phyloP scores from a whole-genome alignment of 2,797 vertebrate genomes.

The Sebastiscus albofasciatus region DNA sequence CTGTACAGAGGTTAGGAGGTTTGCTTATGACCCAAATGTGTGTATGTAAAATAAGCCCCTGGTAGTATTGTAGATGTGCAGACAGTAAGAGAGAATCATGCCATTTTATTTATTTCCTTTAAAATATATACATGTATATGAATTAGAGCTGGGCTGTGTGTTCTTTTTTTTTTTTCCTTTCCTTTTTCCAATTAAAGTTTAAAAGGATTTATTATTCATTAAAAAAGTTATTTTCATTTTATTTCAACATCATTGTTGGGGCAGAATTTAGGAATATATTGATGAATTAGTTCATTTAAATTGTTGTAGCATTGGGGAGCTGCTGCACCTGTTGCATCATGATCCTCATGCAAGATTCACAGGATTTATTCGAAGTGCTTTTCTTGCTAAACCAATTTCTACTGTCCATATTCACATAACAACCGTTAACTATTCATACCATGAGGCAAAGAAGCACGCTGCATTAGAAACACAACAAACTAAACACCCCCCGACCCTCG shows the following conservation, averaged over 20 bases:
- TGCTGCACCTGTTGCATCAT: not conserved
- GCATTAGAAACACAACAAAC: too few species aligned
- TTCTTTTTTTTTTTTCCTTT: not conserved
- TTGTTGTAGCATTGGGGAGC: not conserved
- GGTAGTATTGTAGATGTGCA: not conserved
- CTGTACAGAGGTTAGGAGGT: not conserved
- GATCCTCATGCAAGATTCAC: too few species aligned
- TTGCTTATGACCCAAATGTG: not conserved
- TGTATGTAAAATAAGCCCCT: not conserved
- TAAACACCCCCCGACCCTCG: too few species aligned
- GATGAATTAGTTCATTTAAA: not conserved
- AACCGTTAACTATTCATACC: too few species aligned
- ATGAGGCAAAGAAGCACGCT: too few species aligned
- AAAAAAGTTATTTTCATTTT: not conserved
- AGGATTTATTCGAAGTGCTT: too few species aligned
- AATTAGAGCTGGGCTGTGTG: too few species aligned
- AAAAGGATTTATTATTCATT: not conserved
- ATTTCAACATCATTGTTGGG: not conserved
- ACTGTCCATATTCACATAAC: too few species aligned
- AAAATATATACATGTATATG: too few species aligned
- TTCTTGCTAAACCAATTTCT: too few species aligned
- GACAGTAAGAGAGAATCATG: not conserved
- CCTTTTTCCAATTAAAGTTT: not conserved
- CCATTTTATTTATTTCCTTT: not conserved
- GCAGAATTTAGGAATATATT: not conserved